Evolutionary conservation across 1,140 invertebrate species (phyloP), one percentile per base, ranked within the genome.

Genomic region (Oppia nitens): DNA sequence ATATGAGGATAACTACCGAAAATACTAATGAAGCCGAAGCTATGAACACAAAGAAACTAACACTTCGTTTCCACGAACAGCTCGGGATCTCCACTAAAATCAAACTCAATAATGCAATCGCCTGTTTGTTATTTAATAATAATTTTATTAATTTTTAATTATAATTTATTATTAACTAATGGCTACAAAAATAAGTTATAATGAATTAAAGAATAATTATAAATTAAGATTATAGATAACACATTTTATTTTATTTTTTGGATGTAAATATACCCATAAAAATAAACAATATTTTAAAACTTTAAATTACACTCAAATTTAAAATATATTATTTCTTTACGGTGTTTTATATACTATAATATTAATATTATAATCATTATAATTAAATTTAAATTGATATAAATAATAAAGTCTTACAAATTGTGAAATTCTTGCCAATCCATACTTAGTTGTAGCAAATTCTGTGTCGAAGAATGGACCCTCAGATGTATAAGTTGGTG

Each of bases 351-450:
- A 51, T 24, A 11, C 49, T 14, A 24, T 20, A 11, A 9, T 24
- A 51, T 12, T 20, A 2, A 27, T 2, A 54, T 2, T 20, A 2
- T n/a, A 57, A 24, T n/a, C 53, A 53, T 2, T 51, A 50, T 20
- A 25, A 14, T 2, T 2, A 57, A 57, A n/a, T 58, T 2, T 59
- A 14, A 25, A 2, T 2, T 25, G 26, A 53, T 25, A 57, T 3
- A 9, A 54, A 3, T 21, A 2, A 1, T 25, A 57, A 14, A 57
- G 1, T 49, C 57, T 27, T 54, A 59, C 57, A 23, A 54, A 29
- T 54, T 59, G 57, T 26, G 32, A 53, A 23, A 59, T 59, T 53
- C 57, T 50, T 9, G 53, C 50, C 52, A 59, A 47, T 47, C 57
- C 57, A 45, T 49, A 32, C 47, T 54, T 52, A 9, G 57, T 59